Evolutionary conservation across 1,140 invertebrate genomes (phyloP), one percentile per base, ranked within the genome.

Genomic region (Adelges cooleyi): DNA sequence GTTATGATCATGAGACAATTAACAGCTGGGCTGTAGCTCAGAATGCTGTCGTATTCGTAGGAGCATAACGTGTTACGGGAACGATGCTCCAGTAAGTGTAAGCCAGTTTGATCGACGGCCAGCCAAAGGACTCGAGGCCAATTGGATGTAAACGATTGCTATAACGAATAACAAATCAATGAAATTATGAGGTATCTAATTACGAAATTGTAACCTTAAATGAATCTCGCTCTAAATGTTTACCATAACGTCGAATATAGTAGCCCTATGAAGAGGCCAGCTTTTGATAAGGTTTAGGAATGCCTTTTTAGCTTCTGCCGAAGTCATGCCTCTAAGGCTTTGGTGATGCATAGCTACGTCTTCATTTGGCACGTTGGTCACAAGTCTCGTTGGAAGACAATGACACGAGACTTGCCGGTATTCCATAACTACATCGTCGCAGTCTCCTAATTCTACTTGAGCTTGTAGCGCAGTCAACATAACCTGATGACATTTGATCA

Each of bases 91-190:
- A 96, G 77, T 48, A 98, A 76, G 73, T 95, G 92, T 56, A 98
- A 81, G n/a, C 94, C 94, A 70, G 81, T 82, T 75, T 95, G 91
- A 77, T 95, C 90, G 4, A 96, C 87, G 11, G 91, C 92, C 49
- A 97, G 75, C 90, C 93, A 94, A 5, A 97, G 75, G 20, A 87
- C 81, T 67, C 87, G 77, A 66, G 93, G 93, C 89, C 94, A 95
- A 73, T 92, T 93, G 11, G 91, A 93, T 2, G 92, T 95, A 73
- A 95, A 95, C 17, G 90, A 92, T 86, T 96, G 92, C 86, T 90
- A 75, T 42, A 75, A 70, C n/a, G n/a, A n/a, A n/a, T n/a, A n/a
- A n/a, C n/a, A n/a, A 9, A 10, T 40, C 38, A 33, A 33, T 33
- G 11, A 33, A 33, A 33, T 33, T 33, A 33, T 10, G 38, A 10